Base-by-base conservation (phyloP, 2,797 vertebrate species). In the Buceros bicornis region DNA sequence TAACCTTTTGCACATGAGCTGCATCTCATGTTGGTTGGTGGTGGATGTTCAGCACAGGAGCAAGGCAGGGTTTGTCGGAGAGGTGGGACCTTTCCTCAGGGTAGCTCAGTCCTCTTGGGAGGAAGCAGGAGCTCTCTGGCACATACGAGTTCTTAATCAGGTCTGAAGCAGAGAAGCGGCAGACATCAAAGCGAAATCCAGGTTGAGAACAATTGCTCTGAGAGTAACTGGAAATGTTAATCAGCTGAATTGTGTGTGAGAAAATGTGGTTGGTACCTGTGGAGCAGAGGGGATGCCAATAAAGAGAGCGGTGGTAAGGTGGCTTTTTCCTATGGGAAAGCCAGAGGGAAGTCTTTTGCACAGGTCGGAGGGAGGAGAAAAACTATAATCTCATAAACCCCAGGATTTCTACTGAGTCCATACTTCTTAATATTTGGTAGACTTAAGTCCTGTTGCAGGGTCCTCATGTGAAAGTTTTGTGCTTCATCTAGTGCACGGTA, bases 211-310 rank as follows among this genome's bases (percentile, higher is more conserved):
- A 67, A 37, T 54, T 0, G 6, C 57, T 71, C 42, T 90, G 94
- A 91, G 90, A 94, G 95, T 81, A 95, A 65, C 77, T 83, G 69
- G 69, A 81, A 95, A 81, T 71, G 45, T 95, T 94, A 86, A 95
- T 90, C 77, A 90, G 58, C 80, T 94, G 43, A 88, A 74, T 33
- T 43, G 21, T 66, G 71, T 80, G 56, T 74, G 73, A 90, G 69
- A 78, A 95, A 95, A 71, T 11, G 29, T 56, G 53, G 28, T 16
- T 67, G 57, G 48, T 53, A 71, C 57, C 76, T 81, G 69, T 14
- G 57, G 65, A 71, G 69, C 50, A 74, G 76, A 74, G 53, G 31
- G 72, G 33, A 72, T 43, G 43, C 43, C 35, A 6, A 35, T 43
- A 57, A 90, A 69, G 81, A 81, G 11, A n/a, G 45, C 2, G 1